These are phyloP conservation scores for Xylocampa areola DNA, from an alignment of 2,888 invertebrate genomes.

Conservation along the genomic window DNA sequence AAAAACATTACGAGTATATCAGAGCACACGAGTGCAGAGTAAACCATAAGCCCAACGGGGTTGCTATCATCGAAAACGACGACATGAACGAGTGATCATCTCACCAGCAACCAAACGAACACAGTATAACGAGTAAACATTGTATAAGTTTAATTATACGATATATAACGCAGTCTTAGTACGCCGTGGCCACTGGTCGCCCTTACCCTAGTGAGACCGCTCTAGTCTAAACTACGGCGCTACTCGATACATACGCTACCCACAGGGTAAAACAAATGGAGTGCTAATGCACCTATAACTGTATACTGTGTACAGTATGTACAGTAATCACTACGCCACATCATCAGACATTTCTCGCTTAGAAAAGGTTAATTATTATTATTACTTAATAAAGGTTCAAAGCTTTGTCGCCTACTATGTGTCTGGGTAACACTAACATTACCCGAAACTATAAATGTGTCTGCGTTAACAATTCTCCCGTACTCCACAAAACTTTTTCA, in stretches of 20 bases:
- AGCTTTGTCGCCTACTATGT: no score
- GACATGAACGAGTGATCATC: conserved; percentile 42
- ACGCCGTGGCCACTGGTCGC: conserved; percentile 74
- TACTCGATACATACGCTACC: conserved; percentile 74
- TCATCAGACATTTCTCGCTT: no score
- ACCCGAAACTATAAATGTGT: no score
- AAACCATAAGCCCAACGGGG: conserved; percentile 23
- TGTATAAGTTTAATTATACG: conserved; percentile 67
- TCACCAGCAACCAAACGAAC: conserved; percentile 58
- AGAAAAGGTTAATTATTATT: no score
- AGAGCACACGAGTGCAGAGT: conserved; percentile 11
- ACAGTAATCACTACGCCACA: no score
- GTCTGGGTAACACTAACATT: no score
- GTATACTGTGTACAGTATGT: neutral
- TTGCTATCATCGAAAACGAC: conserved; percentile 50
- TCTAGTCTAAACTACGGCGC: conserved; percentile 73
- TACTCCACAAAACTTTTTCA: no score
- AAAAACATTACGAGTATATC: no score
- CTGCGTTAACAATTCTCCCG: no score
- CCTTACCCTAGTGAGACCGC: conserved; percentile 78
- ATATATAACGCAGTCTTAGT: conserved; percentile 85
- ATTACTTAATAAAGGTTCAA: no score
- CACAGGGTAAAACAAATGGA: conserved; percentile 32
- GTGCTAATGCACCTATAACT: neutral
- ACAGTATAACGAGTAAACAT: conserved; percentile 79